phyloP scores from a whole-genome alignment of 1,140 invertebrate species.

The Telenomus remus region DNA sequence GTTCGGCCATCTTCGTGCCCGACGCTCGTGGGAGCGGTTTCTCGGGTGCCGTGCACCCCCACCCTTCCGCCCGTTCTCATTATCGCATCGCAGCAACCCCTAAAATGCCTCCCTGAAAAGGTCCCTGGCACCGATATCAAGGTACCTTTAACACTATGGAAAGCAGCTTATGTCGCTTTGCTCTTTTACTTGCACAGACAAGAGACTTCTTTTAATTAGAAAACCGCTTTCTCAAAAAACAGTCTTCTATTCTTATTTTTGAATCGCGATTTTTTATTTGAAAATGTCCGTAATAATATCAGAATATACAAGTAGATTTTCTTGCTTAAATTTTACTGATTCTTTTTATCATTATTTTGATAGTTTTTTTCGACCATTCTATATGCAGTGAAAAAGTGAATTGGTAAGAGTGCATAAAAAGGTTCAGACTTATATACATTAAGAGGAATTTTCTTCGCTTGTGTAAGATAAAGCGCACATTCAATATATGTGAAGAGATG shows the following conservation, averaged over 20 bases:
- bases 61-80: conserved; percentile 71
- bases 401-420: too few species aligned
- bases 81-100: conserved; percentile 72
- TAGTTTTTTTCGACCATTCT: too few species aligned
- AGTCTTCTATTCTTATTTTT: conserved; percentile 16
- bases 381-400: too few species aligned
- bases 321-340: too few species aligned
- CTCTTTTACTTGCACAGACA: conserved; percentile 26
- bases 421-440: too few species aligned
- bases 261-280: background rate
- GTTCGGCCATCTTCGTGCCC: conserved; percentile 41
- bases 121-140: conserved; percentile 64
- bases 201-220: conserved; percentile 32
- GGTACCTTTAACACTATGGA: conserved; percentile 33
- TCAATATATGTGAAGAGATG: conserved; percentile 32
- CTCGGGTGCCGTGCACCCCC: conserved; percentile 69
- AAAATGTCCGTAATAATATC: too few species aligned
- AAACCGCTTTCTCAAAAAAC: conserved; percentile 13
- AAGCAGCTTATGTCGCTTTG: conserved; percentile 31
- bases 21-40: conserved; percentile 46
- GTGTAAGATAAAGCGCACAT: conserved; percentile 7
- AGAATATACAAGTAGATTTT: too few species aligned
- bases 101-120: conserved; percentile 72
- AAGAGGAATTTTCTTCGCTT: background rate
- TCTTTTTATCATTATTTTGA: too few species aligned